Evolutionary conservation across 2,113 vertebrate species (phyloP), one percentile per base, ranked within the genome.

Genomic region (Pseudorhombus dupliciocellatus): DNA sequence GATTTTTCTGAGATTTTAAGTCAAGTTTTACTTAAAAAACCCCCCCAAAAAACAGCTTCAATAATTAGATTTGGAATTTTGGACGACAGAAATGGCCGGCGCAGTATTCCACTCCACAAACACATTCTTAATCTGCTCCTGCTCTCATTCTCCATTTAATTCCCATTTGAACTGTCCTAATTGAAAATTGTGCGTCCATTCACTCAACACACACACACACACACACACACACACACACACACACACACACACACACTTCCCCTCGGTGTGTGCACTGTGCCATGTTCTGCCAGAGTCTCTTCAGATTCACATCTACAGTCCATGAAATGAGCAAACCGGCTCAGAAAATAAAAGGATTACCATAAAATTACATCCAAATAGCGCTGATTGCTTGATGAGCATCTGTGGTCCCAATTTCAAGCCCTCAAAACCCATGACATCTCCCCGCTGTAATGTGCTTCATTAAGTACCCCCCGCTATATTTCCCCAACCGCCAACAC

Each of bases 301-400:
- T 77, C 75, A 40, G 37, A 61, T 56, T 69, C 16, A 48, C 59
- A 18, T 81, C 81, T 44, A 56, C 73, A 56, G 80, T 68, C 79
- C 83, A 85, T 82, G 81, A 81, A 87, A 84, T 86, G 84, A 88
- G 71, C 75, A 85, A 80, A 90, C 86, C 77, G 81, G 78, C 74
- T 84, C 62, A 64, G 85, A 80, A 88, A 90, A 88, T 79, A 72
- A 85, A 88, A 70, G 79, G 81, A 88, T 88, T 85, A 84, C 70
- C 83, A 88, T 85, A 75, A 85, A 90, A 91, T 86, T 62, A 85
- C 81, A 84, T 84, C 75, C 83, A 87, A 91, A 89, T 83, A 76
- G 77, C 51, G 68, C 79, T 56, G 83, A 90, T 88, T 84, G 77
- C 84, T 87, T 89, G 82, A 88, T 88, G 81, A 90, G 87, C 85